Conservation (phyloP, 1,140 invertebrate genomes). For the Zaprionus lachaisei region DNA sequence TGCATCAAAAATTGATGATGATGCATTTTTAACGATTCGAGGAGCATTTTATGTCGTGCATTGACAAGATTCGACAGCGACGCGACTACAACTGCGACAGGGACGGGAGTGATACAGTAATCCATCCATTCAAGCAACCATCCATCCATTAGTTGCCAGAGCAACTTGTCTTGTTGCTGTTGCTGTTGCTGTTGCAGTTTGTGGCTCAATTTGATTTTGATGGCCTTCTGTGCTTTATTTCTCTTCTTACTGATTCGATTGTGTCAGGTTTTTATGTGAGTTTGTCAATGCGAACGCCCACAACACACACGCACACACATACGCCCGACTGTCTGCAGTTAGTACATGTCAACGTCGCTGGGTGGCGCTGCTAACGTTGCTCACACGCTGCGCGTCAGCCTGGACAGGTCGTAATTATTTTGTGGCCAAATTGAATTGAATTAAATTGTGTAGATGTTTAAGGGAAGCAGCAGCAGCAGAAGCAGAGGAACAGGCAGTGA, state of each 20-base stretch:
- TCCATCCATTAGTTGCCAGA: background rate
- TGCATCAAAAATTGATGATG: conserved; percentile 83
- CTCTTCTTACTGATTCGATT: conserved; percentile 23
- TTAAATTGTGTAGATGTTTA: conserved; percentile 54
- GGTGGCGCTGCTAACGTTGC: conserved; percentile 55
- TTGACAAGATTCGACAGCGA: conserved; percentile 69
- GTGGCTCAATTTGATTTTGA: conserved; percentile 77
- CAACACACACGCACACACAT: conserved; percentile 21
- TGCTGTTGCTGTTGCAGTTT: conserved; percentile 41
- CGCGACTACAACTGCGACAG: no score
- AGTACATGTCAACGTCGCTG: conserved; percentile 60
- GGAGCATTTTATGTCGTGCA: conserved; percentile 75
- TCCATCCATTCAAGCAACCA: background rate
- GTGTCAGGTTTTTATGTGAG: conserved; percentile 29
- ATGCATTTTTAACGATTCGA: conserved; percentile 83
- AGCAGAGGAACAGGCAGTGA: background rate
- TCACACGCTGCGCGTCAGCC: conserved; percentile 76
- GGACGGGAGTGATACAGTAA: conserved; percentile 12
- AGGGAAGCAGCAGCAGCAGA: background rate
- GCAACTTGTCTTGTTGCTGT: conserved; percentile 32
- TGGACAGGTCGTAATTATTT: conserved; percentile 80
- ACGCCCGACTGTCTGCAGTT: background rate
- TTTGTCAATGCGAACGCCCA: conserved; percentile 48
- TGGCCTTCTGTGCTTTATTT: conserved; percentile 55
- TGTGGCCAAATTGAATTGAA: conserved; percentile 81